Conservation (phyloP, 2,888 invertebrate genomes). For the Dorcus hopei region DNA sequence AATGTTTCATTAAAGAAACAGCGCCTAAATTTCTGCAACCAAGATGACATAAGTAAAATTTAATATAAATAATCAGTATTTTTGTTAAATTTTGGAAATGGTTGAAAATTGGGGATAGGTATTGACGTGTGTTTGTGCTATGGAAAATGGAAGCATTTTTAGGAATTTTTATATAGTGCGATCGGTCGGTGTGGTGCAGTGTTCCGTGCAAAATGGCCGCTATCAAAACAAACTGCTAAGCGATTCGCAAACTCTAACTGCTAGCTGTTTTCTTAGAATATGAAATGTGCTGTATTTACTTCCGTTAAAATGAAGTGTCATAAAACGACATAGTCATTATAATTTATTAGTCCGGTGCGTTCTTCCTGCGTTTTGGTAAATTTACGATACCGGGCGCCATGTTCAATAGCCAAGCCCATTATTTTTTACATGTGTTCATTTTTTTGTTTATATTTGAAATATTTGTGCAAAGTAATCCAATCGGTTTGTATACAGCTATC, state of each 20-base stretch:
- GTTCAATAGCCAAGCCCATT: conserved; percentile 49
- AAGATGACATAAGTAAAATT: no score
- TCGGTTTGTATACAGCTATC: conserved; percentile 6
- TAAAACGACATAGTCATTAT: neutral
- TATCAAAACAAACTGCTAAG: neutral
- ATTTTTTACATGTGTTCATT: conserved; percentile 37
- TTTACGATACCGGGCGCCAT: conserved; percentile 37
- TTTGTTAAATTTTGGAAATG: no score
- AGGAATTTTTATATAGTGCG: no score
- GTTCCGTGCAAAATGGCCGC: neutral
- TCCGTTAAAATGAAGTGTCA: neutral
- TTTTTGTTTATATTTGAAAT: conserved; percentile 33
- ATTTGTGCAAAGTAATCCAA: conserved; percentile 3
- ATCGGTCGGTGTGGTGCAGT: neutral
- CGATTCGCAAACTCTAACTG: neutral
- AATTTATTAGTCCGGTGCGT: neutral
- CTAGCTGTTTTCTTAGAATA: neutral
- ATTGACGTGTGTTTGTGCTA: no score
- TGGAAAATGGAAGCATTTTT: no score
- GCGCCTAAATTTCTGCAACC: no score
- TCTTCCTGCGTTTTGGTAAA: neutral
- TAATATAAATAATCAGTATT: no score
- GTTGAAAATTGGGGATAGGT: no score
- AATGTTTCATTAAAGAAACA: no score
- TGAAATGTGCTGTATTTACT: neutral